Evolutionary conservation across 2,888 invertebrate species (phyloP).

Genomic region (Metopia argyrocephala): DNA sequence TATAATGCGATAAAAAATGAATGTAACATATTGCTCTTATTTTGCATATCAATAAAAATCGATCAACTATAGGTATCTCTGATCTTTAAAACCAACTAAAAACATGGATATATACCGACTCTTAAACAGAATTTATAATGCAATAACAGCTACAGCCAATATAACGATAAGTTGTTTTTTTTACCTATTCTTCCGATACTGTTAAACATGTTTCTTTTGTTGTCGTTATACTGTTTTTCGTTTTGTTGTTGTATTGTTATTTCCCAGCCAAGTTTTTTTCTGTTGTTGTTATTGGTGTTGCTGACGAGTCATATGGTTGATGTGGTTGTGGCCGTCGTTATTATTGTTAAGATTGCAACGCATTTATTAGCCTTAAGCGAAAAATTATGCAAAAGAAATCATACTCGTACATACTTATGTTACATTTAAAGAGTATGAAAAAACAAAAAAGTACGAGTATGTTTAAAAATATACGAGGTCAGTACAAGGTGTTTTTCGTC

Average conservation of each 20-base stretch:
- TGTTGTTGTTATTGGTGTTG: constrained; percentile 15
- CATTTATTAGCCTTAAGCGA: constrained; percentile 65
- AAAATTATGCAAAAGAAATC: constrained; percentile 65
- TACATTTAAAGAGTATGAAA: too few species aligned
- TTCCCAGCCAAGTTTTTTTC: constrained; percentile 14
- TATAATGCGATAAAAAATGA: neutral
- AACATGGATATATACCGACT: neutral
- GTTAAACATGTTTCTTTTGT: constrained; percentile 9
- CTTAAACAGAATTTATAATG: neutral
- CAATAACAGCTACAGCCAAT: neutral
- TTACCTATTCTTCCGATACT: constrained; percentile 13
- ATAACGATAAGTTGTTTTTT: constrained; percentile 7
- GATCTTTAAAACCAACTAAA: constrained; percentile 38
- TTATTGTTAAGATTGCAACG: constrained; percentile 55
- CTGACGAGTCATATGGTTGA: neutral
- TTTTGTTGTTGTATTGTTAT: too few species aligned
- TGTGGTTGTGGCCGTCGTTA: constrained; percentile 20
- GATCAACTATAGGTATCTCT: constrained; percentile 60
- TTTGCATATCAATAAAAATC: constrained; percentile 64
- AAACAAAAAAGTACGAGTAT: neutral
- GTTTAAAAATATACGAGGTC: neutral
- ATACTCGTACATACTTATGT: too few species aligned
- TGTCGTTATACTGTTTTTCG: neutral
- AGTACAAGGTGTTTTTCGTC: too few species aligned
- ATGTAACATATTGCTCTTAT: constrained; percentile 47